Evolutionary conservation across 2,113 vertebrate species (phyloP), one percentile per base, ranked within the genome.

Genomic region (Formicarius rufipectus): DNA sequence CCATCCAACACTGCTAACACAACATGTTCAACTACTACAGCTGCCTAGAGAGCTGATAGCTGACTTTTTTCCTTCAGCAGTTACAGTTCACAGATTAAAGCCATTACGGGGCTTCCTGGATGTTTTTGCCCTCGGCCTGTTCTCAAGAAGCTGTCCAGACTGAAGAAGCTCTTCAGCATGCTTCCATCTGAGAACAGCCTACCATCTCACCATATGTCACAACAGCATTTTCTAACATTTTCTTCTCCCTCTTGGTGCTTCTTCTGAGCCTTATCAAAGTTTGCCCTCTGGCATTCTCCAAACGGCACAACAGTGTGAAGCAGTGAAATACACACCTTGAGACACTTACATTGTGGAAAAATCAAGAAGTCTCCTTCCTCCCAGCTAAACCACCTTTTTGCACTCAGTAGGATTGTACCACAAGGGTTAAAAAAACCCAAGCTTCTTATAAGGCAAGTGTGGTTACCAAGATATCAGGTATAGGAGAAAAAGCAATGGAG

Each of bases 151-250:
- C 50, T 92, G 74, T 88, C 87, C 88, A 62, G 71, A 73, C 59
- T 79, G 72, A 35, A 88, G 72, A 93, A 80, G 53, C 67, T 93
- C 53, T 69, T 90, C 82, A 88, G 39, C 25, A 62, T 53, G 7
- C 68, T 67, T 88, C 79, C 68, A 69, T 86, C 72, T 92, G 78
- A 95, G 63, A 91, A 58, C 75, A 88, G 67, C 75, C 44, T 93
- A 87, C 85, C 47, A 86, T 74, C 79, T 80, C 75, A 80, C 82
- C 79, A 94, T 83, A 79, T 93, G 82, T 92, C 83, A 86, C 71
- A 80, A 71, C 75, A 80, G 67, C 37, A 69, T 67, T 77, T 93
- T 56, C 58, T 93, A 87, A 76, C 40, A 45, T 87, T 79, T 95
- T 93, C 40, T 90, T 90, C 74, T 94, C 81, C 49, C 52, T 89